These are phyloP conservation scores for Rhagoletis pomonella DNA, from an alignment of 1,140 invertebrate species.

Conservation along the genomic window DNA sequence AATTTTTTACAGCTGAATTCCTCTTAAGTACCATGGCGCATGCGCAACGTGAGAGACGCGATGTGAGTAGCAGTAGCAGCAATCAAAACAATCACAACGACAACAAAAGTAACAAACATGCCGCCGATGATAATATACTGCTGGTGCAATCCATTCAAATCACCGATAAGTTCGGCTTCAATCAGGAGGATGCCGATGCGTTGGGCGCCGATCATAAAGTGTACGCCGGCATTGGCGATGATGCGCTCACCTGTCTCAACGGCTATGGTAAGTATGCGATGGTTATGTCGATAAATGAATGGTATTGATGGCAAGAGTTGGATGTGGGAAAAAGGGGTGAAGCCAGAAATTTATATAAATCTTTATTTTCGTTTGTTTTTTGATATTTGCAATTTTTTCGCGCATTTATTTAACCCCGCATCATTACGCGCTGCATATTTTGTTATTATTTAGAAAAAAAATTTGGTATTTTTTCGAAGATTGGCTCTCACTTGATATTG, in stretches of 20 bases:
- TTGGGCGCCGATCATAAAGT: slow-evolving; percentile 66
- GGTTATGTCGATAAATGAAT: background rate
- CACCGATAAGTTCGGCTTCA: slow-evolving; percentile 92
- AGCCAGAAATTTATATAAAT: background rate
- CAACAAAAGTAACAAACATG: slow-evolving; percentile 60
- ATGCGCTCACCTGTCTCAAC: slow-evolving; percentile 73
- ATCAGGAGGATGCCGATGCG: slow-evolving; percentile 71
- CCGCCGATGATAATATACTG: slow-evolving; percentile 83
- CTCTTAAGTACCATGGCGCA: slow-evolving; percentile 65
- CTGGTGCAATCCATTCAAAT: slow-evolving; percentile 94
- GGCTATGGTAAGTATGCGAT: slow-evolving; percentile 70
- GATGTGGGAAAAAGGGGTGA: background rate
- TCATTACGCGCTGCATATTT: slow-evolving; percentile 29
- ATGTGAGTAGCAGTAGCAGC: slow-evolving; percentile 60
- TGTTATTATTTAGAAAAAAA: background rate
- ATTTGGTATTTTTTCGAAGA: background rate
- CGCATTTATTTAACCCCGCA: slow-evolving; percentile 32
- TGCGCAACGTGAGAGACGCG: slow-evolving; percentile 63
- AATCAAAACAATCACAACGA: background rate
- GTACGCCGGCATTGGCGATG: slow-evolving; percentile 69
- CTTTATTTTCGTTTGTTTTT: slow-evolving; percentile 25
- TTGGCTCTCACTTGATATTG: background rate
- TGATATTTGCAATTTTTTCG: slow-evolving; percentile 34
- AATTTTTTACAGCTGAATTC: slow-evolving; percentile 67
- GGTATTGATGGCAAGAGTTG: background rate